Percentiles rank a stretch among this genome's conserved stretches.
Conservation (phyloP, 2,888 invertebrate genomes). For the Protophormia terraenovae region DNA sequence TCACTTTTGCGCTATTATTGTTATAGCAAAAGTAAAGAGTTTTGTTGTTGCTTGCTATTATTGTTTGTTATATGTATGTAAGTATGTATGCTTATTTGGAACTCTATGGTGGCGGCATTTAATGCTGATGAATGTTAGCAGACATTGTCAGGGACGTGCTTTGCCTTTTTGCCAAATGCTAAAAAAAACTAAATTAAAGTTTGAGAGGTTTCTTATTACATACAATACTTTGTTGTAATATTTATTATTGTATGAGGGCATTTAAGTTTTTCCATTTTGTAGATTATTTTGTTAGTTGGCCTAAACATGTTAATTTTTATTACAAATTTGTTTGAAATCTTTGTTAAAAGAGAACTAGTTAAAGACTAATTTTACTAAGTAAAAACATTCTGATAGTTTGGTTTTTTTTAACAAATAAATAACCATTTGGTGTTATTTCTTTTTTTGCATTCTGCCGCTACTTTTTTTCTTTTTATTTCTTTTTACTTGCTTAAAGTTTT, state of each 20-base stretch:
- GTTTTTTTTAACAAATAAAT: too few species aligned
- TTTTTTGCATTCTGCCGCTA: background rate
- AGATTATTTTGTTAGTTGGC: background rate
- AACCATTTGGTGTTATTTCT: too few species aligned
- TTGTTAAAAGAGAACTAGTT: background rate
- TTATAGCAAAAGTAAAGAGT: background rate
- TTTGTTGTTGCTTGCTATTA: slow-evolving; percentile 29
- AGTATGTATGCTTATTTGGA: slow-evolving; percentile 20
- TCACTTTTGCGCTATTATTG: slow-evolving; percentile 38
- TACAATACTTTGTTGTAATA: too few species aligned
- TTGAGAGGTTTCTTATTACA: background rate
- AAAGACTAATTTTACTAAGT: too few species aligned
- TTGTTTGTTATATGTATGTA: background rate
- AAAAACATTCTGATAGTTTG: too few species aligned
- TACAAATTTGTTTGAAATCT: background rate
- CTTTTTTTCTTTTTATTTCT: slow-evolving; percentile 28
- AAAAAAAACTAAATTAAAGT: background rate
- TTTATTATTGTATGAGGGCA: too few species aligned
- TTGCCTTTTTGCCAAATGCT: slow-evolving; percentile 35
- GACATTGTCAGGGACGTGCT: slow-evolving; percentile 53
- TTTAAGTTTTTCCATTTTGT: too few species aligned
- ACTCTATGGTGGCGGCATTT: slow-evolving; percentile 52
- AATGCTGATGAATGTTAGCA: slow-evolving; percentile 49
- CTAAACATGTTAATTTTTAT: slow-evolving; percentile 27
- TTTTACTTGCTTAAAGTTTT: slow-evolving; percentile 8